phyloP scores from a whole-genome alignment of 2,888 invertebrate genomes.

The Volucella inanis region DNA sequence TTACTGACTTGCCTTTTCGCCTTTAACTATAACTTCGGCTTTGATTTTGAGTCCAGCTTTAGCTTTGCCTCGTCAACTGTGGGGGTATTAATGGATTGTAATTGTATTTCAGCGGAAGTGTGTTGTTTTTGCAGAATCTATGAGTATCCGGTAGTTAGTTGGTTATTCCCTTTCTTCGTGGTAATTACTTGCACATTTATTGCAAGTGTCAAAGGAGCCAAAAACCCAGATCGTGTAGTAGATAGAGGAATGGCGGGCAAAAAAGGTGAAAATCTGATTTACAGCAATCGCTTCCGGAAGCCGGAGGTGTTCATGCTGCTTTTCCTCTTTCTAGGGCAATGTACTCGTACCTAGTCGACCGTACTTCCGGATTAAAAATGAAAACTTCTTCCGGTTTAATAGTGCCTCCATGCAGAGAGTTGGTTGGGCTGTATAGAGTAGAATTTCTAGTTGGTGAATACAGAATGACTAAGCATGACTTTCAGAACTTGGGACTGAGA shows the following conservation, averaged over 20 bases:
- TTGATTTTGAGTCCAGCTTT: too few relatives aligned
- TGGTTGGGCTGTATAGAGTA: slow-evolving; percentile 12
- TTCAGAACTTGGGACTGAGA: slow-evolving; percentile 16
- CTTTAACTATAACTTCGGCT: too few relatives aligned
- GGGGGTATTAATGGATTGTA: slow-evolving; percentile 35
- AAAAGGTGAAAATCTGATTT: slow-evolving; percentile 69
- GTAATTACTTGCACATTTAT: slow-evolving; percentile 62
- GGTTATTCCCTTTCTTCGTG: neutral
- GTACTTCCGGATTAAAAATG: slow-evolving; percentile 18
- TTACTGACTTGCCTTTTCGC: neutral
- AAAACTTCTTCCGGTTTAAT: slow-evolving; percentile 61
- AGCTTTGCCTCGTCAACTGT: slow-evolving; percentile 1
- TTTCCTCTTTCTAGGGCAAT: slow-evolving; percentile 19
- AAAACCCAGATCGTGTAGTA: neutral
- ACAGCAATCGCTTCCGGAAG: slow-evolving; percentile 64
- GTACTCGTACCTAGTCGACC: neutral
- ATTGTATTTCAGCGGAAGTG: slow-evolving; percentile 50
- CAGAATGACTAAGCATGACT: slow-evolving; percentile 36
- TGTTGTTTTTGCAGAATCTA: slow-evolving; percentile 19
- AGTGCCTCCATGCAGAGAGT: slow-evolving; percentile 9
- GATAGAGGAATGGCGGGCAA: neutral
- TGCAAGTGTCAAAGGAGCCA: neutral
- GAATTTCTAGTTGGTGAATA: slow-evolving; percentile 26
- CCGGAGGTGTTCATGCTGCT: slow-evolving; percentile 48
- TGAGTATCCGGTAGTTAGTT: neutral